Evolutionary conservation across 2,888 invertebrate species (phyloP).

Genomic region (Micoletzkya japonica): DNA sequence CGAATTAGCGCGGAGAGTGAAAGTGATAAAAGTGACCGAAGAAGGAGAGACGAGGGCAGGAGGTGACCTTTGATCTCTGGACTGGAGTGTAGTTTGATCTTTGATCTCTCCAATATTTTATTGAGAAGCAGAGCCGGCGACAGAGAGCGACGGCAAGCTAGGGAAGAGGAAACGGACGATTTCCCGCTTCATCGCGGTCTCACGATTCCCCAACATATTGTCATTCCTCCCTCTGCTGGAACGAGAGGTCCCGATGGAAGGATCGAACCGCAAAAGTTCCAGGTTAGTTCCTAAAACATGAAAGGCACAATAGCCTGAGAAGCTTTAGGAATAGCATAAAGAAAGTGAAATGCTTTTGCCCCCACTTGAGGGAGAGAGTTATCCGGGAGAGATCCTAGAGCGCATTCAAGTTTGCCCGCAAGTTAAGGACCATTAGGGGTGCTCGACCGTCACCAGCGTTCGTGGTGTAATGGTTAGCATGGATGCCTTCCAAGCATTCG

Average conservation of each 20-base stretch:
- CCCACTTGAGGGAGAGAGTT: no score
- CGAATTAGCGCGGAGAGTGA: not conserved
- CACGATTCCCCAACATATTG: constrained; percentile 61
- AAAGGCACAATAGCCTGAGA: no score
- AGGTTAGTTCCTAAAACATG: no score
- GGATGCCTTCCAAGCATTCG: constrained; percentile 41
- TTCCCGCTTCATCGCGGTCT: constrained; percentile 35
- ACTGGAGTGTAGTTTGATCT: not conserved
- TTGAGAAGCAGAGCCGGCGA: constrained; percentile 24
- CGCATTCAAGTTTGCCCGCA: no score
- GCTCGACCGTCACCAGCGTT: constrained; percentile 31
- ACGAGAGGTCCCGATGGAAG: constrained; percentile 50
- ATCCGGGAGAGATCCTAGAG: no score
- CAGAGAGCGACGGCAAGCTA: constrained; percentile 20
- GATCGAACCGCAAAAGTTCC: constrained; percentile 49
- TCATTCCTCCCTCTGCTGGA: constrained; percentile 54
- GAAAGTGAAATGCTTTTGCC: no score
- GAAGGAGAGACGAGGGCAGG: constrained; percentile 24
- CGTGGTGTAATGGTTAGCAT: constrained; percentile 44
- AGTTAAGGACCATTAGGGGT: no score
- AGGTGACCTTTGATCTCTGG: constrained; percentile 6
- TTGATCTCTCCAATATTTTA: constrained; percentile 1
- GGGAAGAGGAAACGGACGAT: constrained; percentile 17
- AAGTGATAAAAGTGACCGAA: no score
- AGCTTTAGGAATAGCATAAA: no score